Evolutionary conservation across 1,140 invertebrate genomes (phyloP).

Genomic region (Drosophila aff.): DNA sequence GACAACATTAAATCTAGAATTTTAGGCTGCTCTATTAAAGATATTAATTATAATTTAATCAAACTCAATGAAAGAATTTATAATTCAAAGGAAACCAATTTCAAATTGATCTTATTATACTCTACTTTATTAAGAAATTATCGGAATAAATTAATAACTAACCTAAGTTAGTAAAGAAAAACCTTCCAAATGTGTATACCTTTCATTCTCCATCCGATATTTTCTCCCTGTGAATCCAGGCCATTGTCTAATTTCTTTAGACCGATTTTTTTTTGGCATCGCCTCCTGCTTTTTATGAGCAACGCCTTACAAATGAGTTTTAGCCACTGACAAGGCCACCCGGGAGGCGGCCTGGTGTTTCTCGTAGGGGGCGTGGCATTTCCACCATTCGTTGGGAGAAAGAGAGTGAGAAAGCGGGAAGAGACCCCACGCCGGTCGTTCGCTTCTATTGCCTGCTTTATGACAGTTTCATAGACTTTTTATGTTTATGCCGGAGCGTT

Average conservation of each 20-base stretch:
- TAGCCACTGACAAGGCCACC: slow-evolving; percentile 67
- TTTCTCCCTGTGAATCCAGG: slow-evolving; percentile 19
- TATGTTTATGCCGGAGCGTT: slow-evolving; percentile 79
- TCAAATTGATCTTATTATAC: neutral
- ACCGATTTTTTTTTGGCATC: slow-evolving; percentile 28
- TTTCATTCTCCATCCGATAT: neutral
- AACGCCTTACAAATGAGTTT: slow-evolving; percentile 80
- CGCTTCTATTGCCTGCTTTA: slow-evolving; percentile 81
- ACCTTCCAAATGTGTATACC: neutral
- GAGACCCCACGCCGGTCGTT: slow-evolving; percentile 64
- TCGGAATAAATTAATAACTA: neutral
- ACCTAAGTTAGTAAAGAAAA: neutral
- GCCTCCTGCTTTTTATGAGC: slow-evolving; percentile 66
- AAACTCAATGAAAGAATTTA: neutral
- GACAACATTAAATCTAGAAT: neutral
- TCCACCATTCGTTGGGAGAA: neutral
- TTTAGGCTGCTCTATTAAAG: rapidly evolving
- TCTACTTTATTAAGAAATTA: neutral
- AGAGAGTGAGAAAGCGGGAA: neutral
- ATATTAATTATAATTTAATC: neutral
- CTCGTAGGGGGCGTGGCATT: slow-evolving; percentile 21
- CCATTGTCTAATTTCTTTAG: slow-evolving; percentile 61
- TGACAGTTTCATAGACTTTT: slow-evolving; percentile 83
- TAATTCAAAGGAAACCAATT: neutral
- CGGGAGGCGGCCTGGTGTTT: slow-evolving; percentile 29